A percentile compares a stretch with the other conserved stretches of the same genome.
These are phyloP conservation scores for Penaeus chinensis DNA, from an alignment of 1,140 invertebrate species.

Conservation along the genomic window DNA sequence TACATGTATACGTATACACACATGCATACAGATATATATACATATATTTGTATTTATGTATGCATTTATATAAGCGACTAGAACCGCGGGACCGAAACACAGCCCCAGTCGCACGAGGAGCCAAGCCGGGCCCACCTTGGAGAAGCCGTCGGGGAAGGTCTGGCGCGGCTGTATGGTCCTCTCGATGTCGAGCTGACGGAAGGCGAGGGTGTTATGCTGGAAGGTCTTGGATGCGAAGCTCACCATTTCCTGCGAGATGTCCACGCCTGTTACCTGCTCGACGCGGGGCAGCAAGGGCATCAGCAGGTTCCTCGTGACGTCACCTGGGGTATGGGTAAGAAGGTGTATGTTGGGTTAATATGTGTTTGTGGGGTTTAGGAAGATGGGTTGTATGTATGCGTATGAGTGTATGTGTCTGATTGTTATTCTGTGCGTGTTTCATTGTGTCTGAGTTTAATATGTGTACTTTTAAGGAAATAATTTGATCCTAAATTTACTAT, in stretches of 20 bases:
- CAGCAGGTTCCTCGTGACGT: slow-evolving; percentile 78
- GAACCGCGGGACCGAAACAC: background rate
- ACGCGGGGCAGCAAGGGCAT: slow-evolving; percentile 74
- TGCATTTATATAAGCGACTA: too few relatives aligned
- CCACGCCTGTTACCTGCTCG: slow-evolving; percentile 72
- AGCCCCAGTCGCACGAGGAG: too few relatives aligned
- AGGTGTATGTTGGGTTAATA: background rate
- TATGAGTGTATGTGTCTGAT: too few relatives aligned
- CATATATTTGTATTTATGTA: too few relatives aligned
- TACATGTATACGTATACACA: too few relatives aligned
- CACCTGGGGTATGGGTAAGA: slow-evolving; percentile 58
- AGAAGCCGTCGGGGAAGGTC: slow-evolving; percentile 63
- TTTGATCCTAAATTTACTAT: too few relatives aligned
- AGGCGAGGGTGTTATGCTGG: slow-evolving; percentile 71
- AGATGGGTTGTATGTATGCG: too few relatives aligned
- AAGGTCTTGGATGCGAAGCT: slow-evolving; percentile 72
- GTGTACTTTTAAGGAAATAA: too few relatives aligned
- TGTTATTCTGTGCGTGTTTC: too few relatives aligned
- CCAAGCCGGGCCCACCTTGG: slow-evolving; percentile 37
- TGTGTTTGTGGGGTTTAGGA: too few relatives aligned
- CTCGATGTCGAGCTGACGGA: slow-evolving; percentile 77
- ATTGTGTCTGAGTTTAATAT: too few relatives aligned
- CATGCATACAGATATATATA: too few relatives aligned
- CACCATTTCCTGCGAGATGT: slow-evolving; percentile 80
- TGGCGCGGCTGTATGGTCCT: slow-evolving; percentile 68